Percentiles rank a stretch among this genome's conserved stretches.
These are phyloP conservation scores for Podarcis raffonei DNA, from an alignment of 2,113 vertebrate genomes.

Conservation along the genomic window DNA sequence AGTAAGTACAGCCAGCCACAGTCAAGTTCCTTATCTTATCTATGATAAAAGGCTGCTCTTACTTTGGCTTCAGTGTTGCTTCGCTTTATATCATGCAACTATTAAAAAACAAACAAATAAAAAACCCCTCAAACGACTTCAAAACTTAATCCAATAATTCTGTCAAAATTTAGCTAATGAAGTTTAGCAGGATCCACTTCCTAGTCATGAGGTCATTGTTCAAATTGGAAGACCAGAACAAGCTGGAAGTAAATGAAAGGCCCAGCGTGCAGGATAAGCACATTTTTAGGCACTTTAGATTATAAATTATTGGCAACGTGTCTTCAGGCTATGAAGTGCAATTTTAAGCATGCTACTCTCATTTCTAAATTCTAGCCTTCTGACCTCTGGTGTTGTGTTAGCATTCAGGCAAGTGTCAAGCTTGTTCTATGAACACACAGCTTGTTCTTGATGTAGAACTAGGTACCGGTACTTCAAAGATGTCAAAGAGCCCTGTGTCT, in stretches of 20 bases:
- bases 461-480: background rate
- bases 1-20: background rate
- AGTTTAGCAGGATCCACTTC: conserved; percentile 33
- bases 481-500: background rate
- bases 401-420: conserved; percentile 45
- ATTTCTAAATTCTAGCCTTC: conserved; percentile 41
- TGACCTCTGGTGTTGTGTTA: conserved; percentile 39
- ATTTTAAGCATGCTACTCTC: conserved; percentile 46
- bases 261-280: conserved; percentile 23
- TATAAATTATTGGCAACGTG: conserved; percentile 71
- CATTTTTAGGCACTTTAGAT: conserved; percentile 39
- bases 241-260: conserved; percentile 17
- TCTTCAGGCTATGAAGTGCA: conserved; percentile 57
- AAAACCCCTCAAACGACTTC: conserved; percentile 17
- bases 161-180: conserved; percentile 25
- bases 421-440: conserved; percentile 6
- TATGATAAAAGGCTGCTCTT: background rate
- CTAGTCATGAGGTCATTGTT: conserved; percentile 55
- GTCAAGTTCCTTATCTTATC: background rate
- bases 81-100: conserved; percentile 12
- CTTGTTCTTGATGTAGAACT: background rate
- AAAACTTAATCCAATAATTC: conserved; percentile 30
- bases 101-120: conserved; percentile 7
- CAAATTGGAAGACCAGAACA: conserved; percentile 65
- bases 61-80: background rate